These are phyloP conservation scores for Phoebastria nigripes DNA, from an alignment of 2,797 vertebrate genomes.

Conservation along the genomic window DNA sequence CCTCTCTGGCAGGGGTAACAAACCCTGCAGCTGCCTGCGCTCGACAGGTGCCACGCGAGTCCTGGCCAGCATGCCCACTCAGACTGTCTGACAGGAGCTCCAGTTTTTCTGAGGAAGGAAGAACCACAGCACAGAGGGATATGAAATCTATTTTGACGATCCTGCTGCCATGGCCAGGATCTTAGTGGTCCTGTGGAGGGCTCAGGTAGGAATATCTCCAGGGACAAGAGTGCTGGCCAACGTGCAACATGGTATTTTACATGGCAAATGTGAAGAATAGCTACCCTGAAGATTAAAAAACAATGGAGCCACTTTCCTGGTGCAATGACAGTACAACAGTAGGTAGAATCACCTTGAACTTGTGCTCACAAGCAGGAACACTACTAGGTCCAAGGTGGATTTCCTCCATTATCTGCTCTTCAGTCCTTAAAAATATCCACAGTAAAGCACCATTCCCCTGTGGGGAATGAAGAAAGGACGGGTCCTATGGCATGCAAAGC, in stretches of 20 bases:
- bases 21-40: neutral
- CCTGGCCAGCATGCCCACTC: fast-evolving
- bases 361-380: neutral
- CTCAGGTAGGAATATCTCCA: neutral
- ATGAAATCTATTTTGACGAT: neutral
- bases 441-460: neutral
- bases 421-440: neutral
- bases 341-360: neutral
- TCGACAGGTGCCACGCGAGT: fast-evolving
- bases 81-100: fast-evolving
- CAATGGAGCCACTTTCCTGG: neutral
- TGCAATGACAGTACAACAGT: no score
- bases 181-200: neutral
- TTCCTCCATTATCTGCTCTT: neutral
- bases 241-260: neutral
- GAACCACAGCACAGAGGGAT: neutral
- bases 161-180: neutral
- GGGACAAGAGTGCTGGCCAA: neutral
- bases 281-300: neutral
- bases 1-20: neutral
- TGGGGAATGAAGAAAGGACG: neutral
- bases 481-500: neutral
- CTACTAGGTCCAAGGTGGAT: neutral
- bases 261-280: neutral
- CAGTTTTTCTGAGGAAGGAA: neutral